Evolutionary conservation across 2,113 vertebrate species (phyloP).

Genomic region (Melanocharis versteri): DNA sequence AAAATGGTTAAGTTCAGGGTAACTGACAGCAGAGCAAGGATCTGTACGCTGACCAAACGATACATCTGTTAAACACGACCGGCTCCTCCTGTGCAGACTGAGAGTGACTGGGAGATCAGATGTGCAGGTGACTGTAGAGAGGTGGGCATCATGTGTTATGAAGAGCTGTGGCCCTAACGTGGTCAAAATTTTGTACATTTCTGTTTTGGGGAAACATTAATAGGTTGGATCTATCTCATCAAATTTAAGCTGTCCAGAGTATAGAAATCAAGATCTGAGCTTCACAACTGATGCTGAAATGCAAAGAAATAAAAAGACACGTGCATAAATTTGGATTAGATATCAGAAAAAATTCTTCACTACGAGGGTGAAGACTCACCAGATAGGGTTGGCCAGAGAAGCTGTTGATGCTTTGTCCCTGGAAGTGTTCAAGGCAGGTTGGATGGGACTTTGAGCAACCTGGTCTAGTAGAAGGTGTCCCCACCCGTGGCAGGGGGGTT

Average conservation of each 20-base stretch:
- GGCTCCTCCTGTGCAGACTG: not conserved
- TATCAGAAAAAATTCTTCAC: not conserved
- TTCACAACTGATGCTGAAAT: not conserved
- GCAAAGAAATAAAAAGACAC: not conserved
- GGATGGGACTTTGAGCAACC: not conserved
- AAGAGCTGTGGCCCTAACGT: not conserved
- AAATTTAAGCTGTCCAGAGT: not conserved
- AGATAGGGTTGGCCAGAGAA: not conserved
- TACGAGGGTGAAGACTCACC: not conserved
- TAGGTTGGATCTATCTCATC: not conserved
- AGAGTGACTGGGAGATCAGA: not conserved
- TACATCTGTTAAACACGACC: not conserved
- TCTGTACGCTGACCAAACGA: rapidly evolving
- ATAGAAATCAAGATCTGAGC: not conserved
- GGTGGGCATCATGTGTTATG: not conserved
- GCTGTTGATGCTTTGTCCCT: not conserved
- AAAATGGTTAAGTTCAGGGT: not conserved
- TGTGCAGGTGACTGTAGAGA: not conserved
- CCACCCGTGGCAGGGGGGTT: not conserved
- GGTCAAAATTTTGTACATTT: not conserved
- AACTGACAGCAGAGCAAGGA: not conserved
- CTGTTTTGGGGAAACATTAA: not conserved
- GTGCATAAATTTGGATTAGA: not conserved
- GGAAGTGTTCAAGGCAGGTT: not conserved
- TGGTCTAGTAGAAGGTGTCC: not conserved